A percentile compares a stretch with the other conserved stretches of the same genome.
These are phyloP conservation scores for Orycteropus afer DNA, from an alignment of 2,113 vertebrate species.

Conservation along the genomic window DNA sequence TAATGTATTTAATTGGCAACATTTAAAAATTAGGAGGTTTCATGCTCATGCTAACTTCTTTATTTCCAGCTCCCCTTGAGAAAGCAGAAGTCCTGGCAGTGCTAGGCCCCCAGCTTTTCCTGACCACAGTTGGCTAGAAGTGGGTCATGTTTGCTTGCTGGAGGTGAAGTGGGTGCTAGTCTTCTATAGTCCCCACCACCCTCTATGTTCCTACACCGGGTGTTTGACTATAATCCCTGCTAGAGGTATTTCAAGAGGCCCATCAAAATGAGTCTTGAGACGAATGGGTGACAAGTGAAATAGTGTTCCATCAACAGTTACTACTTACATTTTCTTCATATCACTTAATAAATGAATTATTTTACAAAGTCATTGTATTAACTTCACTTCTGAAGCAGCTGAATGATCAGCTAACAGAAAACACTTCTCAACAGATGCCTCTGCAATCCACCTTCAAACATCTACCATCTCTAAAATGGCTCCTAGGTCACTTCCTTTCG, in stretches of 20 bases:
- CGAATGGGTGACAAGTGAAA: not conserved
- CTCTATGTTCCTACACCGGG: no score
- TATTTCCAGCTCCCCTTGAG: not conserved
- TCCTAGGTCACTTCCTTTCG: rapidly evolving
- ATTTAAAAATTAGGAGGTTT: not conserved
- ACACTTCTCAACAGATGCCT: not conserved
- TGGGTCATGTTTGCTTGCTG: rapidly evolving
- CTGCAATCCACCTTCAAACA: no score
- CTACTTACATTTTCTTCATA: not conserved
- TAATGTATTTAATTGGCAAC: not conserved
- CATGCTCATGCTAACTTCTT: not conserved
- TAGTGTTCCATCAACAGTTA: not conserved
- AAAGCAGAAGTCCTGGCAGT: not conserved
- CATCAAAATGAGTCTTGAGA: not conserved
- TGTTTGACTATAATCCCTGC: rapidly evolving
- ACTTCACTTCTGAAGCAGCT: not conserved
- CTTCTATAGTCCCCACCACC: not conserved
- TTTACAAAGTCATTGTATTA: not conserved
- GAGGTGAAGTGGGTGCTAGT: no score
- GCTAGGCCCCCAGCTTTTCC: not conserved
- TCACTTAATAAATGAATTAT: not conserved
- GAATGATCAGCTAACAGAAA: not conserved
- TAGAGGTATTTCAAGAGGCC: not conserved
- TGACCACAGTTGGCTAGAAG: not conserved
- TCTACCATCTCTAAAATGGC: not conserved